Base-by-base conservation (phyloP, 2,797 vertebrate genomes). In the Halcyon badia region DNA sequence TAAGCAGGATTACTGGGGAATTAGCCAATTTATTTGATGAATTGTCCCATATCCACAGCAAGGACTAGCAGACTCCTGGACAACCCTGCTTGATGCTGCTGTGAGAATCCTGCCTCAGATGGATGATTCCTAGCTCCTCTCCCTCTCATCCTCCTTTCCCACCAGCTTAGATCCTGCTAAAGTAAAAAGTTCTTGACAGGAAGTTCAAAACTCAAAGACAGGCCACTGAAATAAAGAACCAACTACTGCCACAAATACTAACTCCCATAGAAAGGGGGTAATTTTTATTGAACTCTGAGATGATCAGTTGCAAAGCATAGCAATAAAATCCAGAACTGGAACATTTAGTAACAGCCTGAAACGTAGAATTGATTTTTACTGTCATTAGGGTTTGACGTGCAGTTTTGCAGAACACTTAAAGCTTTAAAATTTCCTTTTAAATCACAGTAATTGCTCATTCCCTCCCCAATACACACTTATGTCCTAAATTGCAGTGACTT, bases 361-460 rank as follows among this genome's bases (percentile, higher is more conserved):
- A 93, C 3, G 22, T 20, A 90, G 21, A 94, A 80, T 26, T 69
- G 61, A 83, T 86, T 90, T 92, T 92, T 78, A 83, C 19, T 83
- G 21, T 68, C 51, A 18, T 52, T 84, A 83, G n/a, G 26, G 54
- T 87, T 83, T 86, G 52, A 95, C 84, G 93, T 41, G 69, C 51
- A 87, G n/a, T 94, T 95, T 89, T 3, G 5, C 76, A 80, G 52
- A 58, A 93, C 56, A 89, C 42, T 87, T 83, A 66, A n/a, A 93
- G 87, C 65, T 90, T 95, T 51, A 87, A 41, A 90, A 75, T 84
- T 90, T 83, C 78, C 56, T 77, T 95, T 94, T 88, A 77, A 60
- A 93, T 89, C 87, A 90, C 48, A 11, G 6, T 37, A 94, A 96
- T 86, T 66, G 58, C 52, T 41, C 33, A 72, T 69, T 86, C 42